Conservation (phyloP, 2,888 invertebrate species). For the Gonocerus acuteangulatus region DNA sequence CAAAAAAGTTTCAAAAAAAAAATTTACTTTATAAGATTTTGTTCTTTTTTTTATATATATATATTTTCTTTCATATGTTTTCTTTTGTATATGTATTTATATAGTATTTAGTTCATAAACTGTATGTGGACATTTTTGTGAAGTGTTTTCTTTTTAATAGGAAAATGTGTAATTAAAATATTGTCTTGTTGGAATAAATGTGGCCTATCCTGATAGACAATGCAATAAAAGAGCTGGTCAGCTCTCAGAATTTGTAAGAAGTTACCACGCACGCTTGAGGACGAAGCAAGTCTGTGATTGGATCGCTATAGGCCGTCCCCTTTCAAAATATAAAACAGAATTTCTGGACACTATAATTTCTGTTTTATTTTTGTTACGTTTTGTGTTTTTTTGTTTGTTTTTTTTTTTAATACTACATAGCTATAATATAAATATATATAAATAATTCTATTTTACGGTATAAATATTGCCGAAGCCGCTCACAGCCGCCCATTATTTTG, state of each 20-base stretch:
- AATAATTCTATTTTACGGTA: not conserved
- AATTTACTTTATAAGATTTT: conserved; percentile 5
- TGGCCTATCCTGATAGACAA: conserved; percentile 10
- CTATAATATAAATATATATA: conserved; percentile 16
- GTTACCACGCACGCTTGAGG: conserved; percentile 31
- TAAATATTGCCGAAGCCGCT: conserved; percentile 19
- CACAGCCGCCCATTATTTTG: conserved; percentile 19
- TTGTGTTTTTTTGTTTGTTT: conserved; percentile 20
- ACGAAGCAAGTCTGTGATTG: conserved; percentile 33
- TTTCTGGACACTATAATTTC: conserved; percentile 11
- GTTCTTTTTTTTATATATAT: conserved; percentile 3
- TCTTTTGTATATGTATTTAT: not conserved
- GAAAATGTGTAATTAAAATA: conserved; percentile 1
- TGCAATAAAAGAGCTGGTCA: not conserved
- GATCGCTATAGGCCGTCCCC: conserved; percentile 30
- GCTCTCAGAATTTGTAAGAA: conserved; percentile 18
- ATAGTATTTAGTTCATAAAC: not conserved
- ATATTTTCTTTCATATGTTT: too few species aligned
- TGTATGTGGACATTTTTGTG: not conserved
- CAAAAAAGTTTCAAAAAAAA: not conserved
- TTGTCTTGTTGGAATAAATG: conserved; percentile 10
- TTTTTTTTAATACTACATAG: conserved; percentile 21
- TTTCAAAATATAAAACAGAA: conserved; percentile 21
- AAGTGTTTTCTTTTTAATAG: not conserved
- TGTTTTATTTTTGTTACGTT: conserved; percentile 24